Base-by-base conservation (phyloP, 2,797 vertebrate genomes). In the Selene dorsalis region DNA sequence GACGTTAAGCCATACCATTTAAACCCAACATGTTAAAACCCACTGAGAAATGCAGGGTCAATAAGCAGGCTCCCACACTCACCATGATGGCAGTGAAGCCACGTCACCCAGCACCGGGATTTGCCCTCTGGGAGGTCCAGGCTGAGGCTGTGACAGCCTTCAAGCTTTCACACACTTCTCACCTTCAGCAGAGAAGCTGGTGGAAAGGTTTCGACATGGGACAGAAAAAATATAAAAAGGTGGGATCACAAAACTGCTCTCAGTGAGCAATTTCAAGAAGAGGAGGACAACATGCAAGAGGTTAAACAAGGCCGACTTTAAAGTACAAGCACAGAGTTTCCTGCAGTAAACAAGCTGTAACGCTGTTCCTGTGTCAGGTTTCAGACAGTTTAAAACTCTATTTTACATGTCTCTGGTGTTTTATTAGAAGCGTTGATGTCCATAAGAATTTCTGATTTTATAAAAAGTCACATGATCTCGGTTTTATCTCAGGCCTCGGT, bases 111-210 rank as follows among this genome's bases (percentile, higher is more conserved):
- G 69, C 63, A 43, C 61, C 3, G 2, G 26, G n/a, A 38, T 26
- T 78, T 30, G 32, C 88, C 90, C 90, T 79, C 64, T 62, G 93
- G 91, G 91, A 91, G 77, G 82, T 85, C 70, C 85, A 91, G 13
- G 52, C 56, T 4, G 73, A 83, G 91, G 90, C 83, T 75, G 59
- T 30, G 79, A 83, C 77, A 84, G 83, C 71, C 87, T 85, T 79
- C 67, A 69, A 70, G 85, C 82, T 84, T 70, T 91, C 80, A 89
- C 83, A 89, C 83, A 88, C 73, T 90, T 93, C 84, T 89, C 91
- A 91, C 84, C 86, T 84, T 87, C 62, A 48, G 17, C 69, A 68
- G 62, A 73, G 39, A 87, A 87, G 73, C 78, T 56, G 61, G 52
- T 57, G 65, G 62, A 69, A 43, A 72, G 73, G 65, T 43, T 88